Evolutionary conservation across 2,888 invertebrate species (phyloP).

Genomic region (Phasia obesa): DNA sequence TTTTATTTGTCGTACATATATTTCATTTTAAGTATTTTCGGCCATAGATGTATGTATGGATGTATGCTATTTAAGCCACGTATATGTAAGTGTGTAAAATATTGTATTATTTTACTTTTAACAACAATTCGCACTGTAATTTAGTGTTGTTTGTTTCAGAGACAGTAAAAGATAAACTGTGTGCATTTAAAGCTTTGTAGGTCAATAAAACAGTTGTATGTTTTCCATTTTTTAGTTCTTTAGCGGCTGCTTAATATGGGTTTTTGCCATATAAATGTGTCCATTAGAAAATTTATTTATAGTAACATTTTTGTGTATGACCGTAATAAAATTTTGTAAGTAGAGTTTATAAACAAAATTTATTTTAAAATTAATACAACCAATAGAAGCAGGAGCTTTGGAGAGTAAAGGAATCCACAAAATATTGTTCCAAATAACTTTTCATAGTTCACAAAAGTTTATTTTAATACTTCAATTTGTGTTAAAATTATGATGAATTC

Average conservation of each 20-base stretch:
- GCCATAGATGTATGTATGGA: neutral
- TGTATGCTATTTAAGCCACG: neutral
- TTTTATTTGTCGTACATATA: conserved; percentile 26
- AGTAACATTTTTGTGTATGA: conserved; percentile 6
- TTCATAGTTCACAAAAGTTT: too few species aligned
- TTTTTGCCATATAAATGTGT: conserved; percentile 30
- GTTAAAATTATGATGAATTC: too few species aligned
- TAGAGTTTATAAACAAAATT: too few species aligned
- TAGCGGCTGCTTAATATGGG: neutral
- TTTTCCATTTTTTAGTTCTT: conserved; percentile 7
- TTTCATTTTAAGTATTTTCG: neutral
- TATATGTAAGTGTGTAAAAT: conserved; percentile 4
- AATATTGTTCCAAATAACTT: too few species aligned
- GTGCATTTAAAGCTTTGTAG: conserved; percentile 36
- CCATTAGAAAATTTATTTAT: conserved; percentile 32
- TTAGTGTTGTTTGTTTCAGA: conserved; percentile 14
- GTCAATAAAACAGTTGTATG: conserved; percentile 41
- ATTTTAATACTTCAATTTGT: too few species aligned
- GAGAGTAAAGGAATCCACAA: too few species aligned
- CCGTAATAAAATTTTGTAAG: neutral
- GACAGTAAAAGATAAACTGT: conserved; percentile 22
- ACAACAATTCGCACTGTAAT: conserved; percentile 42
- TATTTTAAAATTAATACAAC: too few species aligned
- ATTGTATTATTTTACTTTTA: conserved; percentile 41
- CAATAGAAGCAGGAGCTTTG: too few species aligned